Evolutionary conservation across 2,797 vertebrate species (phyloP), one percentile per base, ranked within the genome.

Genomic region (Molossus molossus): DNA sequence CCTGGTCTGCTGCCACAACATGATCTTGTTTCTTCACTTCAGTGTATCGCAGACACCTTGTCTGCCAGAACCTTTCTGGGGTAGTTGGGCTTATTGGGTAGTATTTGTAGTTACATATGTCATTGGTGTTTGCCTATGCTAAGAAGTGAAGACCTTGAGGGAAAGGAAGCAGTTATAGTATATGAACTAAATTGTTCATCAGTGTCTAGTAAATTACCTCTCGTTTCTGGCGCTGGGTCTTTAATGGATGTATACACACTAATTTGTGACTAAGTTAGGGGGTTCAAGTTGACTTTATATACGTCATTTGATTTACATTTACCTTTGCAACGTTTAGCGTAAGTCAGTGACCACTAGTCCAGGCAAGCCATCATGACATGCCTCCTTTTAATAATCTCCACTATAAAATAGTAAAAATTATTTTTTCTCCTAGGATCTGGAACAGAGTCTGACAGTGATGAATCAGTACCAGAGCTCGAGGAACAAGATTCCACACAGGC

Each of bases 391-490:
- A 75, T 58, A 81, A 85, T 76, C 8, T 62, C 15, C 58, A 33
- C 33, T 91, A 29, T 89, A 87, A 85, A 83, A 60, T 69, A 70
- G 8, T 95, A 80, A 96, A 93, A 70, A 37, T 87, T 96, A 40
- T 85, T 96, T 98, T 90, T 97, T 60, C 94, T 93, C 96, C 9
- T 96, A 99, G 99, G 99, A 95, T 99, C 99, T 33, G 99, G 99
- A 96, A 99, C 99, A 96, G 99, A 99, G 97, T 99, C 99, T 0
- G 99, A 99, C 98, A 99, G 99, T 5, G 99, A 99, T 97, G 99
- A 99, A 97, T 99, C 99, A 8, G 99, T 99, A 97, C 99, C 99
- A 97, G 99, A 99, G 58, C 99, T 99, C 58, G 99, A 99, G 98
- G 99, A 99, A 97, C 99, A 99, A 96, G 99, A 99, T 98, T 99